Conservation (phyloP, 2,797 vertebrate species). For the Coranthus polyacanthus region DNA sequence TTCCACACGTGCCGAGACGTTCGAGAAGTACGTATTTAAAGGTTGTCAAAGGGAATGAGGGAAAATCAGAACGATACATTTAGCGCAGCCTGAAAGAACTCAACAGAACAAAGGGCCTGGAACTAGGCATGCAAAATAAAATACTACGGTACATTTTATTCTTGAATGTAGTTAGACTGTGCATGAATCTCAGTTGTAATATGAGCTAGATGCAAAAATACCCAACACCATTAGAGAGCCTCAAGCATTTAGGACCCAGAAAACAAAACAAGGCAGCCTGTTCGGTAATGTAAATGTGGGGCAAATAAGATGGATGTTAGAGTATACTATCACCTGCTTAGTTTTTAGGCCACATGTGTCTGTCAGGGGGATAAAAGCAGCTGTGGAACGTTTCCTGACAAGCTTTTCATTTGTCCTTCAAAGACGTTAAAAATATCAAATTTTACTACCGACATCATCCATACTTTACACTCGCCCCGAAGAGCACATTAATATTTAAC, state of each 20-base stretch:
- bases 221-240: not conserved
- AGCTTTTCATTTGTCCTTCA: conserved; percentile 50
- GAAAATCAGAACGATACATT: not conserved
- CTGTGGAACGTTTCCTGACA: conserved; percentile 27
- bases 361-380: conserved; percentile 50
- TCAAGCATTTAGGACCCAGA: not conserved
- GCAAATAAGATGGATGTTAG: not conserved
- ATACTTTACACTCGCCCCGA: conserved; percentile 26
- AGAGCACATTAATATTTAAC: conserved; percentile 48
- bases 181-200: not conserved
- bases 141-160: not conserved
- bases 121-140: not conserved
- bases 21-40: no score
- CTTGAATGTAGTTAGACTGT: not conserved
- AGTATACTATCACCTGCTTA: conserved; percentile 7
- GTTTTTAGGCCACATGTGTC: conserved; percentile 37
- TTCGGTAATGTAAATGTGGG: conserved; percentile 18
- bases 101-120: not conserved
- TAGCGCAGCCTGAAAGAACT: not conserved
- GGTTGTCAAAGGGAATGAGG: no score
- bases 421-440: conserved; percentile 55
- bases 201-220: conserved; percentile 5
- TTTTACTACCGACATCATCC: conserved; percentile 38
- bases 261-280: not conserved
- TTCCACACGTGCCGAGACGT: no score